phyloP scores from a whole-genome alignment of 2,113 vertebrate species.

The Platichthys stellatus region DNA sequence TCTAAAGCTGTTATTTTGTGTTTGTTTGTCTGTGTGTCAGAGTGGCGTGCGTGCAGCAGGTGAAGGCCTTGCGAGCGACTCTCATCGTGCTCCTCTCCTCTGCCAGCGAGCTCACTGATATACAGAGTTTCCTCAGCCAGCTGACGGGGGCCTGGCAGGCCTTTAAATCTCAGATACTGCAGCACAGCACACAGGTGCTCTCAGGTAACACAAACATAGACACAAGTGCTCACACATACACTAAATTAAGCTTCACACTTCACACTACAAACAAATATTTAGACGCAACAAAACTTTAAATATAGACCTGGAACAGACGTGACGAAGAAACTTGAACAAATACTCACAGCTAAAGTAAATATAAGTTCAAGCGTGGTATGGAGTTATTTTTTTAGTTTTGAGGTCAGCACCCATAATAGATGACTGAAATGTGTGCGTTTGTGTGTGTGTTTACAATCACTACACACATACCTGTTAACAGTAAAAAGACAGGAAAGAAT shows the following conservation, averaged over 20 bases:
- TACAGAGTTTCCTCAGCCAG: conserved; percentile 81
- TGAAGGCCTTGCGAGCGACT: conserved; percentile 74
- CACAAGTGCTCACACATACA: neutral
- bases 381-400: neutral
- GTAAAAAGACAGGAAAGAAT: conserved; percentile 12
- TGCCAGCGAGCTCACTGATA: conserved; percentile 74
- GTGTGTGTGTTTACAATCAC: conserved; percentile 31
- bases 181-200: conserved; percentile 51
- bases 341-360: conserved; percentile 50
- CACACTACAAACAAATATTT: neutral
- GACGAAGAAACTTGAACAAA: conserved; percentile 22
- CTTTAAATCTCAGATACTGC: conserved; percentile 56
- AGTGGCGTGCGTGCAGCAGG: conserved; percentile 72
- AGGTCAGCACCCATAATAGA: conserved; percentile 17
- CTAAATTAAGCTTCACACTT: neutral
- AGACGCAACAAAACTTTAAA: neutral
- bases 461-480: conserved; percentile 16
- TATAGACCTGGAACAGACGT: neutral
- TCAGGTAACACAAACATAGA: conserved; percentile 65
- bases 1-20: conserved; percentile 20
- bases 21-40: conserved; percentile 73
- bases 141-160: conserved; percentile 78
- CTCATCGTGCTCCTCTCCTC: conserved; percentile 76
- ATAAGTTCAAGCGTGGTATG: conserved; percentile 44
- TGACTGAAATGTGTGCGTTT: conserved; percentile 13